Evolutionary conservation across 2,797 vertebrate species (phyloP).

Genomic region (Glyptemys insculpta): DNA sequence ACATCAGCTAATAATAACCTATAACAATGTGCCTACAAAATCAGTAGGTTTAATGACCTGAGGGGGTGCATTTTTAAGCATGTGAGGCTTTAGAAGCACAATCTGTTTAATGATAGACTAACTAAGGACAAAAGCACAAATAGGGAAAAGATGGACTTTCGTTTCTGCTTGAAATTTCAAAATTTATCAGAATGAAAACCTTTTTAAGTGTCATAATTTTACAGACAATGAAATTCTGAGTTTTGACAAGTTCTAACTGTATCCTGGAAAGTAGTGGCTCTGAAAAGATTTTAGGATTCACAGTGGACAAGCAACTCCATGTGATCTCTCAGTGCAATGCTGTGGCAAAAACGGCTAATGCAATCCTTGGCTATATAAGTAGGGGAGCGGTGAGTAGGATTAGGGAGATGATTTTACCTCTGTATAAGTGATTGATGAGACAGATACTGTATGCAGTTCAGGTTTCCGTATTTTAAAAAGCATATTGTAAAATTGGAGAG

Average conservation of each 20-base stretch:
- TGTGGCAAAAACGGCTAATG: neutral
- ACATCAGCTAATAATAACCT: neutral
- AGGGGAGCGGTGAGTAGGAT: neutral
- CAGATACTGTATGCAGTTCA: neutral
- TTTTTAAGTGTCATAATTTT: neutral
- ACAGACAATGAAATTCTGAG: neutral
- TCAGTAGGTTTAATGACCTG: neutral
- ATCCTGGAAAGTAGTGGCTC: neutral
- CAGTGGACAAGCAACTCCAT: neutral
- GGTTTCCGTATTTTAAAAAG: neutral
- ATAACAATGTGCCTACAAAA: neutral
- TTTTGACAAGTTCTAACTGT: neutral
- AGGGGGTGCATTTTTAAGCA: neutral
- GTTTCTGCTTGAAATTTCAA: neutral
- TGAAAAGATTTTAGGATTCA: neutral
- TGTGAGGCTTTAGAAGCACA: neutral
- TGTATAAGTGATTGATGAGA: neutral
- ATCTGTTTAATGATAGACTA: neutral
- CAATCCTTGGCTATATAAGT: neutral
- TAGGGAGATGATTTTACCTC: neutral
- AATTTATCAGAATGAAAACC: neutral
- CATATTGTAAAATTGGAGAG: neutral
- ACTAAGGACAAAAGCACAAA: neutral
- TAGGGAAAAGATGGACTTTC: neutral
- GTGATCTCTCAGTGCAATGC: neutral